A percentile compares a stretch with the other conserved stretches of the same genome.
Conservation (phyloP, 92 coral and sea anemone species). For the Porites lobata region DNA sequence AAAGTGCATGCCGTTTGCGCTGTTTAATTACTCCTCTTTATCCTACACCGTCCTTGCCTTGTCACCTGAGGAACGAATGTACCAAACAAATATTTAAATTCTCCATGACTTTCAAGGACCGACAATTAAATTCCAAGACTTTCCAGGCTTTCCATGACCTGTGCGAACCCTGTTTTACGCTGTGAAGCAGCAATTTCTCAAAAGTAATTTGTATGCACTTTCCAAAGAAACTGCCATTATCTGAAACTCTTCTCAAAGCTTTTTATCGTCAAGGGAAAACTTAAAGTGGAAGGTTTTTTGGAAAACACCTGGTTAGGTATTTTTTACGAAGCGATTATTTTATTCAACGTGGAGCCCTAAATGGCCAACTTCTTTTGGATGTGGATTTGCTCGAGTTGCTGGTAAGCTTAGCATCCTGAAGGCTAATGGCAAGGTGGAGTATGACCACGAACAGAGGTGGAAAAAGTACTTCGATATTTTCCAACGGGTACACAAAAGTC, state of each 20-base stretch:
- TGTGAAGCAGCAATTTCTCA: too few species aligned
- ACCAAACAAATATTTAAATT: too few species aligned
- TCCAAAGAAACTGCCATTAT: not conserved
- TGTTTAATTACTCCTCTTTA: too few species aligned
- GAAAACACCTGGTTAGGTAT: slow-evolving; percentile 3
- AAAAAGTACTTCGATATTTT: not conserved
- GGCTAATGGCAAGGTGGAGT: slow-evolving; percentile 15
- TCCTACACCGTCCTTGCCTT: too few species aligned
- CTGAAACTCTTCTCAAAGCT: slow-evolving; percentile 9
- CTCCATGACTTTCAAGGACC: too few species aligned
- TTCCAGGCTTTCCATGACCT: too few species aligned
- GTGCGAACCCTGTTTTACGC: too few species aligned
- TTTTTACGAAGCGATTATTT: not conserved
- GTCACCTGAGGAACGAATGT: too few species aligned
- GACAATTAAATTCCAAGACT: too few species aligned
- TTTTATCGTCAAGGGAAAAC: not conserved
- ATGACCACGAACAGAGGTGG: slow-evolving; percentile 16
- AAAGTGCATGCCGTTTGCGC: too few species aligned
- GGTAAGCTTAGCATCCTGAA: slow-evolving; percentile 1
- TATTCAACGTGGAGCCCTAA: not conserved
- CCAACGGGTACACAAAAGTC: slow-evolving; percentile 13
- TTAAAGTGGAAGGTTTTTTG: not conserved
- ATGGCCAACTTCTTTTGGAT: slow-evolving; percentile 4
- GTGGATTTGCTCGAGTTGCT: slow-evolving; percentile 35
- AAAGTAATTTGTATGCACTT: too few species aligned